Percentiles rank a stretch among this genome's conserved stretches.
These are phyloP conservation scores for Salmo trutta DNA, from an alignment of 2,797 vertebrate genomes.

Conservation along the genomic window DNA sequence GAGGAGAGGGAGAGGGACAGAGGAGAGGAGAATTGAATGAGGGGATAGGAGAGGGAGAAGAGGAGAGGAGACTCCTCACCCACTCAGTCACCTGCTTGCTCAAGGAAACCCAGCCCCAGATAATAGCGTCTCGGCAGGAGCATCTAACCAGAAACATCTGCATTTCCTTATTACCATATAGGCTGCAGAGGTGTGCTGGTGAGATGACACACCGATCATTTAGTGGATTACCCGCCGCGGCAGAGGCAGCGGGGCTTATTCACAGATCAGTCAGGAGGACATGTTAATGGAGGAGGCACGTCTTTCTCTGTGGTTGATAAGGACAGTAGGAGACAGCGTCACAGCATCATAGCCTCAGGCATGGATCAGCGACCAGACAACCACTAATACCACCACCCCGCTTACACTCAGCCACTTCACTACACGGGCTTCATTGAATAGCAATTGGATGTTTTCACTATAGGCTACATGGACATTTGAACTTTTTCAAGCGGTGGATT, in stretches of 20 bases:
- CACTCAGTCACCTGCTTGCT: constrained; percentile 55
- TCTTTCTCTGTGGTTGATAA: constrained; percentile 59
- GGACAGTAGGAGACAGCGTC: constrained; percentile 28
- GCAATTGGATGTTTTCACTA: background rate
- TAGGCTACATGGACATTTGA: background rate
- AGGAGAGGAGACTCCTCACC: background rate
- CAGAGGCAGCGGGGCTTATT: constrained; percentile 45
- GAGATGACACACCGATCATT: constrained; percentile 64
- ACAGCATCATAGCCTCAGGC: constrained; percentile 28
- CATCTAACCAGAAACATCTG: constrained; percentile 61
- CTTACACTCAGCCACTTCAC: background rate
- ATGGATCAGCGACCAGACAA: constrained; percentile 30
- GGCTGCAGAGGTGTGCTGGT: constrained; percentile 40
- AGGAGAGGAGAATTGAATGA: too few species aligned
- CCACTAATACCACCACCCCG: constrained; percentile 39
- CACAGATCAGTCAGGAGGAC: constrained; percentile 65
- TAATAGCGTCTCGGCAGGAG: constrained; percentile 65
- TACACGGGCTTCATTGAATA: constrained; percentile 20
- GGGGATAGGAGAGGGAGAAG: background rate
- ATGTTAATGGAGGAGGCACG: constrained; percentile 55
- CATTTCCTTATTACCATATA: constrained; percentile 63
- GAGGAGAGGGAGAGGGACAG: background rate
- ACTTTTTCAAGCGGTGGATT: background rate
- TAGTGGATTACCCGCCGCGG: constrained; percentile 62
- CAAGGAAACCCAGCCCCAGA: constrained; percentile 38